Percentiles rank a stretch among this genome's conserved stretches.
These are phyloP conservation scores for Tinea semifulvella DNA, from an alignment of 2,888 invertebrate species.

Conservation along the genomic window DNA sequence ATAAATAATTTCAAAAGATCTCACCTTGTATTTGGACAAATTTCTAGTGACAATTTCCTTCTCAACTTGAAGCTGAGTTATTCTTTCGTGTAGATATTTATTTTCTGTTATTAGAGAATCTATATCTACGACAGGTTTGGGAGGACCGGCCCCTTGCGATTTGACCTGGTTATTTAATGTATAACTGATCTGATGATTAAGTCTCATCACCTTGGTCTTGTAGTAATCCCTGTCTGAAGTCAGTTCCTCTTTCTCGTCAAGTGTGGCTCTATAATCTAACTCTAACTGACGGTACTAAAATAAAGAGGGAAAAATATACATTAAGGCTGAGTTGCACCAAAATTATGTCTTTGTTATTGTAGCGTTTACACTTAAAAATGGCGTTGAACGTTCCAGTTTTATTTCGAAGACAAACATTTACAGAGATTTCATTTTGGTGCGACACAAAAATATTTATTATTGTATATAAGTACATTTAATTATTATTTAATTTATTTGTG, in stretches of 20 bases:
- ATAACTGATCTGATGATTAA: constrained; percentile 81
- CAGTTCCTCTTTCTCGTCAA: constrained; percentile 88
- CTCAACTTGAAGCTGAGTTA: constrained; percentile 82
- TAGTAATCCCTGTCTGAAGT: constrained; percentile 84
- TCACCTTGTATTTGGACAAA: constrained; percentile 78
- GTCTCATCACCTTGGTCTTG: constrained; percentile 81
- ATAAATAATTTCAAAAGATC: background rate
- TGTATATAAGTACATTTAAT: too few relatives aligned
- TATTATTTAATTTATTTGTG: too few relatives aligned
- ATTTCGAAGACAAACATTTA: too few relatives aligned
- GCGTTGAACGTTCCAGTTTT: too few relatives aligned
- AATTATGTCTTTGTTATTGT: too few relatives aligned
- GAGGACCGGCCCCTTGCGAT: constrained; percentile 35
- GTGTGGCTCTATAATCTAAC: constrained; percentile 76
- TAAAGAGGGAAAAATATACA: too few relatives aligned
- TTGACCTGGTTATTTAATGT: constrained; percentile 57
- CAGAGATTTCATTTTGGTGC: too few relatives aligned
- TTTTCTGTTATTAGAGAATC: constrained; percentile 85
- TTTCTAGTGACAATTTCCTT: constrained; percentile 78
- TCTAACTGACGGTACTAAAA: constrained; percentile 76
- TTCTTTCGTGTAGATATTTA: constrained; percentile 82
- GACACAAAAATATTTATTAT: too few relatives aligned
- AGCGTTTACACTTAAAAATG: too few relatives aligned
- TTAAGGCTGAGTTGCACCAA: too few relatives aligned
- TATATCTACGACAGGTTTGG: constrained; percentile 73